Percentiles rank a stretch among this genome's conserved stretches.
phyloP scores from a whole-genome alignment of 2,888 invertebrate species.

The Folsomia manolachei region DNA sequence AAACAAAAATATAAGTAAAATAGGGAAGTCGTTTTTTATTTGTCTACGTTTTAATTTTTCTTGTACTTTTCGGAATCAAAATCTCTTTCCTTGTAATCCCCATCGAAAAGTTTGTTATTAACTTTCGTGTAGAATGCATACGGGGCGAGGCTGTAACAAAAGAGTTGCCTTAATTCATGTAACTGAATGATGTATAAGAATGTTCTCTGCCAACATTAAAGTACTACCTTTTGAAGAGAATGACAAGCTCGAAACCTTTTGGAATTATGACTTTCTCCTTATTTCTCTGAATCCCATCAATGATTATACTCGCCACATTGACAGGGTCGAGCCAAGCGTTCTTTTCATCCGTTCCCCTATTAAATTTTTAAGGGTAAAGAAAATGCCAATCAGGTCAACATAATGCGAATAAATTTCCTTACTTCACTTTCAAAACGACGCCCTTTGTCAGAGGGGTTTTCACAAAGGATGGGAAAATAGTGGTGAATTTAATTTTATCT shows the following conservation, averaged over 20 bases:
- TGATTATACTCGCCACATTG: conserved; percentile 61
- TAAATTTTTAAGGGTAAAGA: too few species aligned
- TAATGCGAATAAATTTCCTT: background rate
- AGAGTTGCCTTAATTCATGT: background rate
- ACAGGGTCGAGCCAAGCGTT: conserved; percentile 52
- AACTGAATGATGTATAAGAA: too few species aligned
- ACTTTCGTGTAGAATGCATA: background rate
- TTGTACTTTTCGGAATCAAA: background rate
- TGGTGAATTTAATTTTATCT: conserved; percentile 60
- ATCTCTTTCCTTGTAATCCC: conserved; percentile 1
- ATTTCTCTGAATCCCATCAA: conserved; percentile 64
- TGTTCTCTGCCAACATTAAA: background rate
- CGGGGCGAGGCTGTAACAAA: background rate
- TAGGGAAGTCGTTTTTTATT: too few species aligned
- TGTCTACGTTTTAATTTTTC: too few species aligned
- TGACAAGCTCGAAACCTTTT: conserved; percentile 61
- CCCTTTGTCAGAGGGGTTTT: conserved; percentile 55
- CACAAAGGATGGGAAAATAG: conserved; percentile 65
- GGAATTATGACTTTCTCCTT: conserved; percentile 65
- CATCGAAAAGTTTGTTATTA: conserved; percentile 3
- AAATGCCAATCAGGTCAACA: too few species aligned
- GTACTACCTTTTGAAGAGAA: conserved; percentile 58
- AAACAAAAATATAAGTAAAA: too few species aligned
- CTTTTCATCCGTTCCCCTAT: background rate
- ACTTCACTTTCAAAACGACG: conserved; percentile 28